Evolutionary conservation across 2,797 vertebrate species (phyloP).

Genomic region (Chloroceryle amazona): DNA sequence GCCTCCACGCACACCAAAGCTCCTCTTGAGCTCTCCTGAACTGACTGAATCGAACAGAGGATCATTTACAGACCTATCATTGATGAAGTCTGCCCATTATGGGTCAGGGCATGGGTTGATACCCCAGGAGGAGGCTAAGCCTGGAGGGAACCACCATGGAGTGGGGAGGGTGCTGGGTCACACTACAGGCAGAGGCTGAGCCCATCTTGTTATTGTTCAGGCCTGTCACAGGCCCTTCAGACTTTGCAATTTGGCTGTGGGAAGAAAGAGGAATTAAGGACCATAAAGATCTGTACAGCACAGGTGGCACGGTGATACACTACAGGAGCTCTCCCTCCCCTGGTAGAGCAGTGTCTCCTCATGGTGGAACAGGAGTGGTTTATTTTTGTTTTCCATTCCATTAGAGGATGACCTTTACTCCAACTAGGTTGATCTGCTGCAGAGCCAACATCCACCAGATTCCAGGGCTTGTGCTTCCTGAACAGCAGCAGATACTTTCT

Average conservation of each 20-base stretch:
- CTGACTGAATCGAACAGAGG: accelerated
- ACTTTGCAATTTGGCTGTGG: background rate
- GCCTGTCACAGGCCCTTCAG: background rate
- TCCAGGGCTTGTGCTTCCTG: background rate
- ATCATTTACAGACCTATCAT: background rate
- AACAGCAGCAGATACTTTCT: conserved; percentile 37
- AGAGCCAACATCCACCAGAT: conserved; percentile 17
- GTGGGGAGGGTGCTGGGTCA: background rate
- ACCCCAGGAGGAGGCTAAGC: background rate
- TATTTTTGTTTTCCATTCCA: conserved; percentile 71
- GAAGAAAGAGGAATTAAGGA: conserved; percentile 17
- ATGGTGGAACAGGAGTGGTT: conserved; percentile 23
- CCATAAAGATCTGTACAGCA: background rate
- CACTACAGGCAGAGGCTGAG: accelerated
- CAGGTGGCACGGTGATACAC: background rate
- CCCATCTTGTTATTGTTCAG: background rate
- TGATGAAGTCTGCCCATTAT: background rate
- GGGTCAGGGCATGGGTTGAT: background rate
- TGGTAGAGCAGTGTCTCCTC: conserved; percentile 49
- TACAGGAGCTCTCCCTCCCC: conserved; percentile 18
- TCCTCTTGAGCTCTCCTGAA: background rate
- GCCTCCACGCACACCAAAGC: background rate
- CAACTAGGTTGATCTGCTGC: conserved; percentile 7
- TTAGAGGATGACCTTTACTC: conserved; percentile 61
- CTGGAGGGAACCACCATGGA: too few species aligned